These are phyloP conservation scores for Zelleria hepariella DNA, from an alignment of 2,888 invertebrate genomes.

Conservation along the genomic window DNA sequence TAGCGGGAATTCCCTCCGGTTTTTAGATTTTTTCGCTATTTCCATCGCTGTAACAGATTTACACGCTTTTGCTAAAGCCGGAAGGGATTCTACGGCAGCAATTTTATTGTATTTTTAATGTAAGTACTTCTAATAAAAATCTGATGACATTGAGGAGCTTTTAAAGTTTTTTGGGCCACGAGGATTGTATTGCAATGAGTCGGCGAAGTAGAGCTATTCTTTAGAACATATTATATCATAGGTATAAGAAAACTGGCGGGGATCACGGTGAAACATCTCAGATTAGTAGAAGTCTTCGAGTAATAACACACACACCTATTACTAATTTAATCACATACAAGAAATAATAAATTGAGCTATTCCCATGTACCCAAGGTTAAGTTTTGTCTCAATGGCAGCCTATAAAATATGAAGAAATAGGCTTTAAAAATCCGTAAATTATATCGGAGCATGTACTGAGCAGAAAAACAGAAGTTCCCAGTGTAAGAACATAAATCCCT, in stretches of 20 bases:
- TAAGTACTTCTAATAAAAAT: not conserved
- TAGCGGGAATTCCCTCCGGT: not conserved
- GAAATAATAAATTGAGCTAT: no score
- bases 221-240: no score
- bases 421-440: not conserved
- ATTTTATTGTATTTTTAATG: not conserved
- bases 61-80: not conserved
- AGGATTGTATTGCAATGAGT: no score
- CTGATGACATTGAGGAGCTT: not conserved
- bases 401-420: no score
- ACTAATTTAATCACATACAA: no score
- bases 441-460: not conserved
- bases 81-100: not conserved
- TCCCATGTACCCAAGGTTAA: no score
- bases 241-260: no score
- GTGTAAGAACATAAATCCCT: constrained; percentile 1
- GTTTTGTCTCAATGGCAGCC: no score
- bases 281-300: no score
- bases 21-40: not conserved
- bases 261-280: no score
- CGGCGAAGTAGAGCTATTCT: no score
- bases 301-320: no score
- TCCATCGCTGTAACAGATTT: not conserved
- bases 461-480: not conserved
- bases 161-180: not conserved